Percentiles rank a stretch among this genome's conserved stretches.
Evolutionary conservation across 2,797 vertebrate species (phyloP).

Genomic region (Ctenopoma multispine): DNA sequence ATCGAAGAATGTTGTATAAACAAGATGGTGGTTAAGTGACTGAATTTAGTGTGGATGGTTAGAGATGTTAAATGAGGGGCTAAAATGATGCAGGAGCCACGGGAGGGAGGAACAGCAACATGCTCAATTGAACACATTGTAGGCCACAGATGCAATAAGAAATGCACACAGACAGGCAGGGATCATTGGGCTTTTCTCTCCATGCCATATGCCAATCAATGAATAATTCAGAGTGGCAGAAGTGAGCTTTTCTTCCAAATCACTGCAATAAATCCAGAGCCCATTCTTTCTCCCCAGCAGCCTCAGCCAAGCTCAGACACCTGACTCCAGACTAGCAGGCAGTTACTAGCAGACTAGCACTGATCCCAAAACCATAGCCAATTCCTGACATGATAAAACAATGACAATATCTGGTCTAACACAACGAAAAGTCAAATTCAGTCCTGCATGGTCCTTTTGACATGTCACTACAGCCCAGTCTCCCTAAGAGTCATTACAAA

Average conservation of each 20-base stretch:
- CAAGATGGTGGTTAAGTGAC: slow-evolving; percentile 29
- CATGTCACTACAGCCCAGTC: not conserved
- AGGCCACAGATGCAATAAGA: slow-evolving; percentile 37
- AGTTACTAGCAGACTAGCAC: not conserved
- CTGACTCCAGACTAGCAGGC: slow-evolving; percentile 1
- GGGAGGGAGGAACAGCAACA: slow-evolving; percentile 31
- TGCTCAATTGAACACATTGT: slow-evolving; percentile 39
- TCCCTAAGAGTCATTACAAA: not conserved
- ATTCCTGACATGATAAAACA: not conserved
- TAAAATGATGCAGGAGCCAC: slow-evolving; percentile 39
- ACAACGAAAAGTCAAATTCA: not conserved
- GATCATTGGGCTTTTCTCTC: slow-evolving; percentile 62
- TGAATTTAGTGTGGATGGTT: slow-evolving; percentile 49
- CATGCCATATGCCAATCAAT: slow-evolving; percentile 81
- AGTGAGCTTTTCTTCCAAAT: slow-evolving; percentile 68
- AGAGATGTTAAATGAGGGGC: slow-evolving; percentile 46
- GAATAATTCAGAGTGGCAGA: slow-evolving; percentile 78
- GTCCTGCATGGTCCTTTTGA: too few relatives aligned
- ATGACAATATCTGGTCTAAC: not conserved
- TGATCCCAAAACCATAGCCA: not conserved
- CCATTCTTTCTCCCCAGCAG: slow-evolving; percentile 7
- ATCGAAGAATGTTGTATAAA: slow-evolving; percentile 34
- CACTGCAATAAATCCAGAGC: slow-evolving; percentile 49
- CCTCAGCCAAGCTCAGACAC: slow-evolving; percentile 31
- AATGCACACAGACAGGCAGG: slow-evolving; percentile 40